Evolutionary conservation across 2,888 invertebrate genomes (phyloP), one percentile per base, ranked within the genome.

Genomic region (Meloe dianella): DNA sequence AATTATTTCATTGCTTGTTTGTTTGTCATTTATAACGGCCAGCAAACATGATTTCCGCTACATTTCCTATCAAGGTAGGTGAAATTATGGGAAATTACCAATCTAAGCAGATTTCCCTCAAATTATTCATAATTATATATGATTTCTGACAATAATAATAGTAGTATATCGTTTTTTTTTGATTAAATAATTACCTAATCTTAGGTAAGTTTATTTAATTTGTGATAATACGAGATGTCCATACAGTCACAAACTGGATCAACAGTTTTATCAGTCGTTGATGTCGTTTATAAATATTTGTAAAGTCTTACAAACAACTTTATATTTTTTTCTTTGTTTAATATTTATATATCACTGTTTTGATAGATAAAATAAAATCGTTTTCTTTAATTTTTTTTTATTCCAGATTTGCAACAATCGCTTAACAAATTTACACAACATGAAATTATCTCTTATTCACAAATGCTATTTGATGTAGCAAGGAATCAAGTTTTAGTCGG

Each of bases 401-500:
- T 87, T 85, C 35, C 86, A 93, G 93, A 93, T 86, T 84, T 92
- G 84, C 87, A 89, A 78, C 82, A 87, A 64, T 87, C 90, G 70
- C 86, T 88, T 64, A 88, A 89, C 83, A 86, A 87, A 79, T 96
- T 94, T 84, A 87, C 88, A 76, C 90, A 92, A 82, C 87, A 89
- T 70, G 90, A 90, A 74, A 90, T 93, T 74, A 89, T 89, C 70
- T 89, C 91, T 74, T 96, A 91, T 85, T 92, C 94, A 61, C 92
- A 94, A 86, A 86, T 96, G 80, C 86, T 95, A 65, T 93, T 96
- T 83, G 96, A 96, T 85, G 91, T 93, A 67, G 90, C 92, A 74
- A 89, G 94, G 80, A 92, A 93, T 84, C 95, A 96, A 85, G 88
- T 96, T 77, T 89, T 96, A 78, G 93, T 95, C 75, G 96, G 96